Evolutionary conservation across 1,140 invertebrate genomes (phyloP).

Genomic region (Drosophila tsacasi): DNA sequence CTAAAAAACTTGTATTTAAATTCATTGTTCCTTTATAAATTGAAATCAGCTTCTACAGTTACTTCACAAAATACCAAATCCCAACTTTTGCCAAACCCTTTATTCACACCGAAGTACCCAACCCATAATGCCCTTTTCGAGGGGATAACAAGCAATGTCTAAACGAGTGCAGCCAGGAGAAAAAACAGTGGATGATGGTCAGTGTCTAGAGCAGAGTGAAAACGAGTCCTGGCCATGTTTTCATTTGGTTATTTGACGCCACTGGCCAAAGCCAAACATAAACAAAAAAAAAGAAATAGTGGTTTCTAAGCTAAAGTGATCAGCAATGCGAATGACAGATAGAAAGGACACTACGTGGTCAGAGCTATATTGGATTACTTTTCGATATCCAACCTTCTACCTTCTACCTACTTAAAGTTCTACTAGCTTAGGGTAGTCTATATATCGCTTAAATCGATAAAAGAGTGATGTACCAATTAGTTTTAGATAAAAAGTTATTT

Average conservation of each 20-base stretch:
- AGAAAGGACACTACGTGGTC: neutral
- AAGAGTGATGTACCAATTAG: neutral
- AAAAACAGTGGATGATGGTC: constrained; percentile 7
- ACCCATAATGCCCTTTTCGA: constrained; percentile 2
- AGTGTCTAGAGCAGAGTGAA: neutral
- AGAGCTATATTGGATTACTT: neutral
- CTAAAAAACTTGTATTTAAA: too few relatives aligned
- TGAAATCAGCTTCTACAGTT: neutral
- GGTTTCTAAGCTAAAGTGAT: constrained; percentile 16
- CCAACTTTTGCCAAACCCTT: constrained; percentile 7
- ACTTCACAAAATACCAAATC: neutral
- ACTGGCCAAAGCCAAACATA: constrained; percentile 9
- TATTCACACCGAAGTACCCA: constrained; percentile 11
- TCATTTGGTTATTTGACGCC: constrained; percentile 46
- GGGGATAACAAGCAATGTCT: constrained; percentile 13
- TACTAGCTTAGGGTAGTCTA: too few relatives aligned
- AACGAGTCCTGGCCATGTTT: constrained; percentile 25
- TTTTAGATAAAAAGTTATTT: neutral
- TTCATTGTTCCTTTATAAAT: too few relatives aligned
- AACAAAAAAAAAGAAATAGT: neutral
- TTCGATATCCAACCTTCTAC: too few relatives aligned
- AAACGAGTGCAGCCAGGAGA: constrained; percentile 12
- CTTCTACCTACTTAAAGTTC: too few relatives aligned
- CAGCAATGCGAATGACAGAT: constrained; percentile 8
- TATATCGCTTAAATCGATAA: neutral